phyloP scores from a whole-genome alignment of 2,888 invertebrate species.

The Platycheirus albimanus region DNA sequence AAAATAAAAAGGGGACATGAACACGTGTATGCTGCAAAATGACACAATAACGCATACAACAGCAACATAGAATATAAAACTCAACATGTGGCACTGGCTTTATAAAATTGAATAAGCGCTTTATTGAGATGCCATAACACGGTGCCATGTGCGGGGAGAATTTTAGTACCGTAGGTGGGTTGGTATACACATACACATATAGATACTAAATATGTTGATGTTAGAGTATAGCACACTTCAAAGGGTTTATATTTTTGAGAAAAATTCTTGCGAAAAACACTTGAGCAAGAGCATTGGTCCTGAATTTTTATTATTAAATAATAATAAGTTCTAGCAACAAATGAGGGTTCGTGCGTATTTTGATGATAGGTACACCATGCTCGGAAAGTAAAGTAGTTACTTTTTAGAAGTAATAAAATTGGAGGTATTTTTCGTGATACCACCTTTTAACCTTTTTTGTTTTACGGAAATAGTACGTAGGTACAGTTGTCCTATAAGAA shows the following conservation, averaged over 20 bases:
- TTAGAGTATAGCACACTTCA: conserved; percentile 60
- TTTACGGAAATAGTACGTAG: too few relatives aligned
- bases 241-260: conserved; percentile 43
- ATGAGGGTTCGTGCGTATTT: background rate
- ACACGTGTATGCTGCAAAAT: conserved; percentile 56
- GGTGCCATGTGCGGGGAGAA: conserved; percentile 34
- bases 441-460: too few relatives aligned
- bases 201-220: conserved; percentile 49
- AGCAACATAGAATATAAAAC: conserved; percentile 24
- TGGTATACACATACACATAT: too few relatives aligned
- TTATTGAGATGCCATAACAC: conserved; percentile 68
- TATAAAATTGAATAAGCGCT: conserved; percentile 72
- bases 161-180: conserved; percentile 60
- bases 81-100: conserved; percentile 71
- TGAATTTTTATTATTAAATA: conserved; percentile 68
- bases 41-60: conserved; percentile 51
- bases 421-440: too few relatives aligned
- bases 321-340: background rate
- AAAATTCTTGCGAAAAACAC: conserved; percentile 35
- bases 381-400: background rate
- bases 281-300: conserved; percentile 36
- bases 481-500: too few relatives aligned
- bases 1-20: conserved; percentile 41
- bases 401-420: too few relatives aligned
- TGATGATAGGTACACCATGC: background rate